Evolutionary conservation across 2,113 vertebrate genomes (phyloP).

Genomic region (Cyanoliseus patagonus): DNA sequence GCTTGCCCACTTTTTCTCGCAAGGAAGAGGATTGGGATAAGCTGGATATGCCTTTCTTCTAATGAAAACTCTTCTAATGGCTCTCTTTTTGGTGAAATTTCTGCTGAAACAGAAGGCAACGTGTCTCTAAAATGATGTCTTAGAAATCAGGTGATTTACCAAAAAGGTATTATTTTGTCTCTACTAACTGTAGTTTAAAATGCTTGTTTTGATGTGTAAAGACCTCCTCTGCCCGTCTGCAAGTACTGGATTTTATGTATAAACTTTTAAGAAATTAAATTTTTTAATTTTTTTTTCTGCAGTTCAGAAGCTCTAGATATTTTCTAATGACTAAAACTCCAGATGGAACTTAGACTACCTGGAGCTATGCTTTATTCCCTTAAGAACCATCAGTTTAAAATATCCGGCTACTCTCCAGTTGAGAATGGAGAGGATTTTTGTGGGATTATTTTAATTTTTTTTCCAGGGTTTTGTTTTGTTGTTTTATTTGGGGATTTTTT

Average conservation of each 20-base stretch:
- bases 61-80: background rate
- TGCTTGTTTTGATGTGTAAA: background rate
- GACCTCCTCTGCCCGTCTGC: background rate
- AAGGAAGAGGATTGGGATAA: background rate
- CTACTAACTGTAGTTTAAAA: background rate
- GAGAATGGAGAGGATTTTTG: background rate
- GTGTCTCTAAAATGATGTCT: background rate
- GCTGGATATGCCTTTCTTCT: background rate
- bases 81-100: background rate
- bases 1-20: background rate
- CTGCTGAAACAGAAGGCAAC: background rate
- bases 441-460: background rate
- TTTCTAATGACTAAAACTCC: background rate
- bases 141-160: background rate
- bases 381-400: background rate
- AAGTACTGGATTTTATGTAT: background rate
- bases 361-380: background rate
- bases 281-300: background rate
- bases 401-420: background rate
- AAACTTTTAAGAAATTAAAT: background rate
- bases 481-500: background rate
- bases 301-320: background rate
- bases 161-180: background rate
- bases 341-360: background rate
- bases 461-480: background rate